Base-by-base conservation (phyloP, 2,888 invertebrate species). In the Anthoptus insignis region DNA sequence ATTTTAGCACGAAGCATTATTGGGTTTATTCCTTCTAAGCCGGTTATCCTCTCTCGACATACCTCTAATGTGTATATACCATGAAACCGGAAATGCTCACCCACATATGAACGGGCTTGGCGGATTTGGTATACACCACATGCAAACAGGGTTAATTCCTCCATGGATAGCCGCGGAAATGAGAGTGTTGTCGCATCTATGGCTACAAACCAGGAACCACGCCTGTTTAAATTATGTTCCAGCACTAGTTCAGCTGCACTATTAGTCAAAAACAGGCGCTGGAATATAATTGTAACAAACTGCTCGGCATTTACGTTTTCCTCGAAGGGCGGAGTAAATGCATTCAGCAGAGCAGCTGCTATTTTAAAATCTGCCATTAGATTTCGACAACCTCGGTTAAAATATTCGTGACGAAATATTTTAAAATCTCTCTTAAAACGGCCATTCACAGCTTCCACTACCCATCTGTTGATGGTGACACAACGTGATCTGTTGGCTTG, bases 301-400 rank as follows among this genome's bases (percentile, higher is more conserved):
- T 59, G 59, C 34, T 59, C 64, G 56, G 66, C 64, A 64, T 66
- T 45, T 27, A 45, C 34, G 54, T 66, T 68, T 0, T 66, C 52
- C 29, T 19, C 11, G 6, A 66, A 66, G 49, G 60, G 66, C 39
- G 52, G 52, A 60, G 64, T 56, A 58, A 66, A 64, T 22, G 63
- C 68, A 59, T 68, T 68, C 9, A 67, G 52, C 29, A 69, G 63
- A 63, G 67, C 59, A 67, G 65, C 67, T 42, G 68, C 61, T 61
- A 69, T 69, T 69, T 68, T 69, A 65, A 68, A 70, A 65, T 68
- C 69, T 16, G 42, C 37, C 60, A 67, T 67, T 58, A 69, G 5
- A 53, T 70, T 16, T 39, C 53, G 61, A 61, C 54, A 68, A 27
- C 24, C 59, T 37, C 52, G 59, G 45, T 68, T 68, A 63, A 65